These are phyloP conservation scores for Triops longicaudatus DNA, from an alignment of 1,140 invertebrate species.

Conservation along the genomic window DNA sequence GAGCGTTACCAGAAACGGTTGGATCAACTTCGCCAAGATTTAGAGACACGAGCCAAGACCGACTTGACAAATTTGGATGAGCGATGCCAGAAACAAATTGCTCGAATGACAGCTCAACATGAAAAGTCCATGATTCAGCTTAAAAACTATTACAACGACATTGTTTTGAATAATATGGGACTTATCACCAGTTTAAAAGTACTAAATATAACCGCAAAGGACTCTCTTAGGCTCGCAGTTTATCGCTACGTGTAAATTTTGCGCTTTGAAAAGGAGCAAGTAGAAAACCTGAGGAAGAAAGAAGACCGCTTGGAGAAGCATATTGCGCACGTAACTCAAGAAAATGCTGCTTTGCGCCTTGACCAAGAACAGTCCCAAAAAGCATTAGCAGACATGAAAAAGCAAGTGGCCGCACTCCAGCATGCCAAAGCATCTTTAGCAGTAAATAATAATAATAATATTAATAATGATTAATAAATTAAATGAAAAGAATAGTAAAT, in stretches of 20 bases:
- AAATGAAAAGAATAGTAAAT: neutral
- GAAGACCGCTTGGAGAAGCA: conserved; percentile 66
- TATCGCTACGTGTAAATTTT: conserved; percentile 9
- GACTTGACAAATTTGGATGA: conserved; percentile 74
- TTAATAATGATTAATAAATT: neutral
- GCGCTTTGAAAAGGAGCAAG: conserved; percentile 57
- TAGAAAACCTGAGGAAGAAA: conserved; percentile 68
- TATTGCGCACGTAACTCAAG: conserved; percentile 51
- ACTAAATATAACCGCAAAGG: conserved; percentile 24
- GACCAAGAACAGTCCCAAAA: conserved; percentile 59
- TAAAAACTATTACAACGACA: conserved; percentile 90
- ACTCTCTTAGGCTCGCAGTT: neutral
- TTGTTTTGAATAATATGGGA: conserved; percentile 80
- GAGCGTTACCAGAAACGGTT: conserved; percentile 72
- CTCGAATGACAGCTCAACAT: conserved; percentile 68
- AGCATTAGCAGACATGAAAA: conserved; percentile 56
- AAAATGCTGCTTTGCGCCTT: conserved; percentile 61
- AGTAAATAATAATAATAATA: conserved; percentile 34
- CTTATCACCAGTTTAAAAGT: conserved; percentile 70
- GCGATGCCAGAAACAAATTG: conserved; percentile 76
- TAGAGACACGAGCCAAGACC: conserved; percentile 34
- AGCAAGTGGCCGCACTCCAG: conserved; percentile 67
- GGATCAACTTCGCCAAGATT: conserved; percentile 47
- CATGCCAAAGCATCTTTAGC: conserved; percentile 60
- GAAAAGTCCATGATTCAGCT: conserved; percentile 76